phyloP scores from a whole-genome alignment of 1,140 invertebrate genomes.

The Hypothenemus hampei region DNA sequence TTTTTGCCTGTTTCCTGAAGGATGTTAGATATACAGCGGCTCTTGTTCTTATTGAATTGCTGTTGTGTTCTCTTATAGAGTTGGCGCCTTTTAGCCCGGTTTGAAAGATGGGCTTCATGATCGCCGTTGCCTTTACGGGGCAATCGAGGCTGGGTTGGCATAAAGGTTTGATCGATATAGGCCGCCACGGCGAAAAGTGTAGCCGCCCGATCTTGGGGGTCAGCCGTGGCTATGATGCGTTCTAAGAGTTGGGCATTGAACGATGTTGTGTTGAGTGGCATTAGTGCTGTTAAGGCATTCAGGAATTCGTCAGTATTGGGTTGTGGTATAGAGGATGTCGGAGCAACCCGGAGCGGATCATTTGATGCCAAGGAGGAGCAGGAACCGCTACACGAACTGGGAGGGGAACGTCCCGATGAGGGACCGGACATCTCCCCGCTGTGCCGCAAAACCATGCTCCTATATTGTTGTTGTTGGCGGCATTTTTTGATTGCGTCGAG shows the following conservation, averaged over 20 bases:
- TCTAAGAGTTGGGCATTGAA: not conserved
- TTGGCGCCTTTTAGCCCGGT: not conserved
- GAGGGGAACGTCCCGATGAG: not conserved
- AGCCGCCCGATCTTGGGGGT: not conserved
- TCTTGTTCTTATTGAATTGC: not conserved
- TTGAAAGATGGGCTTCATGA: not conserved
- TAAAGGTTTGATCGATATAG: no score
- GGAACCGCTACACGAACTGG: no score
- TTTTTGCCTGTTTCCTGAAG: not conserved
- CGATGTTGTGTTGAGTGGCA: no score
- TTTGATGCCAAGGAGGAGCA: not conserved
- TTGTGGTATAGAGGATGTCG: not conserved
- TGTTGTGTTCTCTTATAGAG: not conserved
- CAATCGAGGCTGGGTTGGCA: not conserved
- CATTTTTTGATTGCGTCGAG: not conserved
- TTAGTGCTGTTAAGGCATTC: not conserved
- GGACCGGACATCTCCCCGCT: not conserved
- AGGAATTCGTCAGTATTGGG: no score
- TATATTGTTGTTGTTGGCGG: not conserved
- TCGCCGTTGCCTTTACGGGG: not conserved
- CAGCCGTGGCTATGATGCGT: not conserved
- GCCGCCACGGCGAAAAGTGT: not conserved
- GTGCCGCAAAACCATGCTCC: not conserved
- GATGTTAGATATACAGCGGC: not conserved
- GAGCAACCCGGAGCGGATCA: not conserved